Base-by-base conservation (phyloP, 2,113 vertebrate genomes). In the Galbula dea region DNA sequence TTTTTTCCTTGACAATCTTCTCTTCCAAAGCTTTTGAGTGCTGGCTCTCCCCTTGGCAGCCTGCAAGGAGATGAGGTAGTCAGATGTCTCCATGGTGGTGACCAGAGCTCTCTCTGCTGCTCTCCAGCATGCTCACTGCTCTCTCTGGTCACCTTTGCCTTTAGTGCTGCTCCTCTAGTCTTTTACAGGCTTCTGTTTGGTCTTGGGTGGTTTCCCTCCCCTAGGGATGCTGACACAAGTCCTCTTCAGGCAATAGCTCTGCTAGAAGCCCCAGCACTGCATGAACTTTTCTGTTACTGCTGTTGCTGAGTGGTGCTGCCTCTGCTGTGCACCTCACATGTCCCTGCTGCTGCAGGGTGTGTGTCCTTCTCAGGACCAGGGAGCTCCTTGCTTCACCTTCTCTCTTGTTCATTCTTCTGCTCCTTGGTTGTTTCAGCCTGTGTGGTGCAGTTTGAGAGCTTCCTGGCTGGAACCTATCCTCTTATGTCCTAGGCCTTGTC, bases 401-500 rank as follows among this genome's bases (percentile, higher is more conserved):
- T 74, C 39, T 67, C 30, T 58, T 7, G 0, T 43, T 18, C 32
- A 3, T 67, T 49, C 30, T 27, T 18, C 23, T 5, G 2, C 7
- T 71, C 34, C 34, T 36, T 7, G 15, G 8, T 24, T 67, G 16
- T 65, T 54, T 16, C 29, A 41, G 27, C n/a, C 52, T 3, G 0
- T 0, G 17, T 34, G 76, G 54, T 39, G 24, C 61, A 69, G 46
- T 17, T 2, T 27, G 58, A 69, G 69, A 39, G 23, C 34, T 24
- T 59, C n/a, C 57, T 59, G 37, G 26, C 11, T 32, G 12, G 83
- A 61, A 80, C 0, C 1, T 0, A 23, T 63, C 23, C 73, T 49
- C 36, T 48, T 59, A 20, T 91, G 51, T 69, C 46, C 29, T 95
- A 99, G 99, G 99, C 99, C 67, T 96, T 99, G 62, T 99, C 99